Base-by-base conservation (phyloP, 2,113 vertebrate species). In the Penelope pileata region DNA sequence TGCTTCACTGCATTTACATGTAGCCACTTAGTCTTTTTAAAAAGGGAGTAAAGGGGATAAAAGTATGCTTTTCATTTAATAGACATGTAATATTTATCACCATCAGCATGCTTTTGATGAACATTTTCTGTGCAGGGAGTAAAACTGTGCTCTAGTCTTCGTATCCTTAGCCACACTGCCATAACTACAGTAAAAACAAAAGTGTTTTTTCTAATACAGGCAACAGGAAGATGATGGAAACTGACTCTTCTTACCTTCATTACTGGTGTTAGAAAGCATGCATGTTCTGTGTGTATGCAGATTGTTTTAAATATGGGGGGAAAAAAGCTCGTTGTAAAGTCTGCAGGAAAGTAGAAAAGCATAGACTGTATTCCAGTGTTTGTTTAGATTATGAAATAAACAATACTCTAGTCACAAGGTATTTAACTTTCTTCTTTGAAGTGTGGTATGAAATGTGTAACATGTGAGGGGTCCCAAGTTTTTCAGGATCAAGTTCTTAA, bases 31-130 rank as follows among this genome's bases (percentile, higher is more conserved):
- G 95, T 91, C 95, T 96, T 96, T 92, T 96, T 97, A 78, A 96
- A 96, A 95, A 93, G 94, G 95, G 96, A 96, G 95, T 96, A 96
- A 96, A 96, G 96, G 96, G 96, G 96, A 96, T 96, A 96, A 95
- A 97, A 97, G 82, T 95, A 97, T 94, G 97, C 96, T 96, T 97
- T 96, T 97, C 97, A 97, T 96, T 97, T 98, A 98, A 97, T 97
- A 97, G 97, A 97, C 91, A 76, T 87, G 93, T 97, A 95, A 96
- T 97, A 95, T 97, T 97, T 97, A 97, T 98, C 94, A 93, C 91
- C 97, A 95, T 97, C 96, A 97, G 97, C 97, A 98, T 98, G 98
- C 97, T 97, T 98, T 94, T 96, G 98, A 96, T 97, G 97, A 97
- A 96, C 92, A 87, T 95, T 94, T 97, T 96, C 90, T 94, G 90